Conservation (phyloP, 2,888 invertebrate species). For the Caenorhabditis becei region DNA sequence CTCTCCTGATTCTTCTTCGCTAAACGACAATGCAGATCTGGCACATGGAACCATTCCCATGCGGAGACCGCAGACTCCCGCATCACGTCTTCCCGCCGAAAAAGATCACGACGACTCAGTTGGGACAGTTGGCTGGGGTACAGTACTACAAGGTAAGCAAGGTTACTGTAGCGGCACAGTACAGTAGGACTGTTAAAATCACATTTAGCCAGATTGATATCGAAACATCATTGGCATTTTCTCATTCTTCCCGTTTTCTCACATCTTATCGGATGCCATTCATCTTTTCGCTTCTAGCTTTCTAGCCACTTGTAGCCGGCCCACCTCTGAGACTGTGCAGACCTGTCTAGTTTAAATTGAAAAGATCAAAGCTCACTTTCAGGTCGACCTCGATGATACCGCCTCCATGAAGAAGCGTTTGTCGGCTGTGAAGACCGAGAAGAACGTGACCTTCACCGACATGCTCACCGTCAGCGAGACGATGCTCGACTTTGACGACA, state of each 20-base stretch:
- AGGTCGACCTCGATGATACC: slow-evolving; percentile 78
- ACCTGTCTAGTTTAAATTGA: not conserved
- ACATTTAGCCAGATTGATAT: too few relatives aligned
- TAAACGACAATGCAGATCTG: slow-evolving; percentile 86
- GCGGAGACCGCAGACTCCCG: slow-evolving; percentile 89
- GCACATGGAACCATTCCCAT: slow-evolving; percentile 88
- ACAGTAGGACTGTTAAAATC: too few relatives aligned
- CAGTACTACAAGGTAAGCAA: slow-evolving; percentile 89
- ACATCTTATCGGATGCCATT: slow-evolving; percentile 11
- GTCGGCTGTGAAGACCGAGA: slow-evolving; percentile 74
- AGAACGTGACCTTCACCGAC: slow-evolving; percentile 72
- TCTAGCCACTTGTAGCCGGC: slow-evolving; percentile 4
- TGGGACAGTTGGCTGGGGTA: slow-evolving; percentile 88
- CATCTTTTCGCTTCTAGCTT: slow-evolving; percentile 7
- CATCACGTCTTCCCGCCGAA: slow-evolving; percentile 90
- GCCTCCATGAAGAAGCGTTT: slow-evolving; percentile 78
- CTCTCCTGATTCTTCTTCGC: not conserved
- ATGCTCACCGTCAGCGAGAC: slow-evolving; percentile 74
- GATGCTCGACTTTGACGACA: slow-evolving; percentile 72
- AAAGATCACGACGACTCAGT: slow-evolving; percentile 86
- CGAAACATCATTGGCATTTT: too few relatives aligned
- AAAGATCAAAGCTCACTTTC: slow-evolving; percentile 32
- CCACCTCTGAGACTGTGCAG: too few relatives aligned
- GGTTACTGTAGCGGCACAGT: too few relatives aligned
- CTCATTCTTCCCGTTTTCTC: not conserved